Evolutionary conservation across 2,888 invertebrate genomes (phyloP).

Genomic region (Parnassius glacialis): DNA sequence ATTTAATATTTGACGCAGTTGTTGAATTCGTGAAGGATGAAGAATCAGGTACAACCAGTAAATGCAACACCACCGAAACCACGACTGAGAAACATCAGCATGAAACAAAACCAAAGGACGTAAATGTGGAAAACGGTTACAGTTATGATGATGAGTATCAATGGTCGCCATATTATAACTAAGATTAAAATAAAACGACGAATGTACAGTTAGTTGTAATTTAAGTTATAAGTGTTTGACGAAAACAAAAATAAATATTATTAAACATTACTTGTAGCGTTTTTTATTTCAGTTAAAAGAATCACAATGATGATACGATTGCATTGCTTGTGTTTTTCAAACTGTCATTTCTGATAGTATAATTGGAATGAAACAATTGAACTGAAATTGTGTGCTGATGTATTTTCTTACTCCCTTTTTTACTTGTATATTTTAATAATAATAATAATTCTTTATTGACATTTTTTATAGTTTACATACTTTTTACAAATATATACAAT

Average conservation of each 20-base stretch:
- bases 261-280: no score
- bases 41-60: neutral
- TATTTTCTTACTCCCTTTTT: no score
- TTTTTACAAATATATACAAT: no score
- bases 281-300: no score
- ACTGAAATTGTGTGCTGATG: no score
- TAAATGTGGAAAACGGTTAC: neutral
- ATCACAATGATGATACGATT: no score
- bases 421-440: no score
- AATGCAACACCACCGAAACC: conserved; percentile 1
- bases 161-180: conserved; percentile 14
- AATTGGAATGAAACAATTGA: no score
- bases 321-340: no score
- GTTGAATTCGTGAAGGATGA: conserved; percentile 40
- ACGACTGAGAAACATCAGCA: conserved; percentile 5
- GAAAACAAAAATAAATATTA: neutral
- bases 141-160: conserved; percentile 5
- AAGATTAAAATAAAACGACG: neutral
- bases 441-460: no score
- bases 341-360: no score
- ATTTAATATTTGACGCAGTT: conserved; percentile 45
- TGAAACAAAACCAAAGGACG: neutral
- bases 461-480: no score
- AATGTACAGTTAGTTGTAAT: neutral
- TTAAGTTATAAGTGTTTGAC: neutral